Evolutionary conservation across 2,888 invertebrate species (phyloP), one percentile per base, ranked within the genome.

Genomic region (Catocala fraxini): DNA sequence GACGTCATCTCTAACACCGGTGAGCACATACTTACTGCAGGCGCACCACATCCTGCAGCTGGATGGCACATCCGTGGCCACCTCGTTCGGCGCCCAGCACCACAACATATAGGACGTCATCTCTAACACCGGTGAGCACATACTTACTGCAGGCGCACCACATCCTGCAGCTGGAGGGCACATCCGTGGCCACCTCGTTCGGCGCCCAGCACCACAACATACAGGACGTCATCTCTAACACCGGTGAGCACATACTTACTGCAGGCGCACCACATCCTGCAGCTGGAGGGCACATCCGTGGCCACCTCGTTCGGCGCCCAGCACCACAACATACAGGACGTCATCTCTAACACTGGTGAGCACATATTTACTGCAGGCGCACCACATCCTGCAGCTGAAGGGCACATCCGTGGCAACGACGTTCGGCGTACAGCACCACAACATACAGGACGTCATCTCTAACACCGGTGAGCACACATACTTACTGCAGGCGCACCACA

Each of bases 401-500:
- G 99, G 99, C 60, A 97, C 98, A 4, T 97, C 96, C 83, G 96
- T 96, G 1, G 96, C 96, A 34, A 96, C 97, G 0, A 96, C 97
- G 3, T 99, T 99, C 87, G 98, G 73, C 76, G 87, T 88, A 0
- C 84, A 84, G 43, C 86, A 85, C 48, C 77, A 85, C 6, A 88
- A 86, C 65, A 91, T 93, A 68, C 91, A 92, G 69, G 90, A 91
- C 67, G 89, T 86, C 33, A 85, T 91, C 77, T 83, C 86, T 10
- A 79, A 84, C 54, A 86, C 89, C 43, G 91, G 91, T 91, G 12
- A 56, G 67, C 39, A 10, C 51, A n/a, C n/a, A 13, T 12, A 0
- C n/a, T n/a, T n/a, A n/a, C 9, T 13, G 99, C 99, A 92, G 99
- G 99, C 60, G 97, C 98, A 4, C 97, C n/a, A n/a, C n/a, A 97